These are phyloP conservation scores for Apodemus agrarius DNA, from an alignment of 2,797 vertebrate species.

Conservation along the genomic window DNA sequence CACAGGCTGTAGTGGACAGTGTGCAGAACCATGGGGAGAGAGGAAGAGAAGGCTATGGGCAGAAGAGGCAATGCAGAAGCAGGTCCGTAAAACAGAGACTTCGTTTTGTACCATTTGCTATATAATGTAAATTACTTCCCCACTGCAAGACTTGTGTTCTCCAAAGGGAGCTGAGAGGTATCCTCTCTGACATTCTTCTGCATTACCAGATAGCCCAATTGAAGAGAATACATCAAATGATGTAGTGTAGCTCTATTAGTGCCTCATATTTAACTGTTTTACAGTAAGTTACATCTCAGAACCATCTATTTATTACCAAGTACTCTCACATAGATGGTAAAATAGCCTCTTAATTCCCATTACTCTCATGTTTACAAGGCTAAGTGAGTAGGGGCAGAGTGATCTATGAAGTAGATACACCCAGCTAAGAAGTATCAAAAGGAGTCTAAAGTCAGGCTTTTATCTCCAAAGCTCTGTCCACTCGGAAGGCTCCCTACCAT, in stretches of 20 bases:
- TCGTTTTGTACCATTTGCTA: neutral
- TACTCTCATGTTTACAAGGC: neutral
- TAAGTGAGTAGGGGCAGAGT: neutral
- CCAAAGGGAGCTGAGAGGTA: neutral
- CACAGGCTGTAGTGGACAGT: neutral
- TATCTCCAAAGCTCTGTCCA: neutral
- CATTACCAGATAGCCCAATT: neutral
- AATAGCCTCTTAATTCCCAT: neutral
- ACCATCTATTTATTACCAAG: neutral
- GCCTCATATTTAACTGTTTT: neutral
- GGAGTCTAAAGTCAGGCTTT: neutral
- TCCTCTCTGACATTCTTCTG: neutral
- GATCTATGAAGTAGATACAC: neutral
- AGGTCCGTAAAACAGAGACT: neutral
- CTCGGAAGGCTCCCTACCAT: neutral
- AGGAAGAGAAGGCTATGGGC: neutral
- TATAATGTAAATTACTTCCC: neutral
- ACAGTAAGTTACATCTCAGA: neutral
- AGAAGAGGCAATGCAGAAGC: neutral
- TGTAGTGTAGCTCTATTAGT: neutral
- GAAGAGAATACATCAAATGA: neutral
- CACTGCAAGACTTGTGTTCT: neutral
- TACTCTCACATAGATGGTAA: neutral
- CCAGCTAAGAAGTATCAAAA: neutral
- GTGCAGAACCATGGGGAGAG: neutral